Evolutionary conservation across 2,113 vertebrate species (phyloP), one percentile per base, ranked within the genome.

Genomic region (Procapra przewalskii): DNA sequence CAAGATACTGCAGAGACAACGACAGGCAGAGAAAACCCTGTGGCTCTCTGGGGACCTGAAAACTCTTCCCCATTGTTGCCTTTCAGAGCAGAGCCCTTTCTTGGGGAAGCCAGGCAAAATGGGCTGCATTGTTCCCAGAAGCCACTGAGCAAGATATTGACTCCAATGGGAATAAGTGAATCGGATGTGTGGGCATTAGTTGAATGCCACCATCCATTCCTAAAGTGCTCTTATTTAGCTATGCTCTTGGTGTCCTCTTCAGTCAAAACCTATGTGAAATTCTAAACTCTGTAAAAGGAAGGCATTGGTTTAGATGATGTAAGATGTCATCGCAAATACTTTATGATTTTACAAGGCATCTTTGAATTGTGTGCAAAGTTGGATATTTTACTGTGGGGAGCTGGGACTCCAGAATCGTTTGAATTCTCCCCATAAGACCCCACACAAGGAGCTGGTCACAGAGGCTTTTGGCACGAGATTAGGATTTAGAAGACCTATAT

Each of bases 1-100:
- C 99, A 50, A 99, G 94, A 96, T 99, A 99, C 99, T 99, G 98
- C 48, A 50, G 96, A 97, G 57, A 97, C 57, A 98, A 98, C 82
- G 29, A 96, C 21, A 84, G 75, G 62, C 48, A 94, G 89, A 93
- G 43, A 33, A 83, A 91, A 45, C 19, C 45, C 86, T 59, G 57
- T 19, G 71, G 23, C 40, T 97, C 96, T 83, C 97, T 64, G 62
- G 96, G 89, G 93, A 97, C 86, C 91, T 71, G 80, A 15, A 43
- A 91, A 54, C 93, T 84, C 91, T 87, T 90, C 87, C 84, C 40
- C 86, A 89, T 90, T 96, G 94, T 91, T 50, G n/a, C 33, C 52
- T 95, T 88, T 88, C 75, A 87, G 59, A 88, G 71, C 83, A 92
- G 87, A 96, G 64, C 80, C 57, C 71, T 96, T 96, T 92, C 88